These are phyloP conservation scores for Melanostoma scalare DNA, from an alignment of 2,888 invertebrate genomes.

Conservation along the genomic window DNA sequence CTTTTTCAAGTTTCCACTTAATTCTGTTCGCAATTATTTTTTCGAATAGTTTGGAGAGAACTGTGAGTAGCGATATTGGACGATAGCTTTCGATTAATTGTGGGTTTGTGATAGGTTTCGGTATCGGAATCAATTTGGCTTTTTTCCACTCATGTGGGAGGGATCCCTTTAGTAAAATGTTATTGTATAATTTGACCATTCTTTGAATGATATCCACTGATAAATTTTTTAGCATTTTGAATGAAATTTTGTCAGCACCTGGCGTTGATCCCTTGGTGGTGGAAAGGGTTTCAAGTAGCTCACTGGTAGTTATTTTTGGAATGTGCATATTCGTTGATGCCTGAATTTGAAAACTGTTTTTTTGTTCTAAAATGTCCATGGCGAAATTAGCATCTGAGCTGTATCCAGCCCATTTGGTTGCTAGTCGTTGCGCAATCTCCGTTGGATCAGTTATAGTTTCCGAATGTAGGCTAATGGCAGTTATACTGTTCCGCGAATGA, in stretches of 20 bases:
- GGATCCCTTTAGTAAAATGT: too few relatives aligned
- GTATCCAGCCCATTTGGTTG: conserved; percentile 8
- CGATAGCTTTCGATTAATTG: neutral
- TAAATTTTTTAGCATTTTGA: neutral
- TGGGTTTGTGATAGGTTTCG: neutral
- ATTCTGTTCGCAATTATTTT: conserved; percentile 21
- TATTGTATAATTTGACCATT: neutral
- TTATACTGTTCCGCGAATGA: neutral
- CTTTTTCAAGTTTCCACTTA: neutral
- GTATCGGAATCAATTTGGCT: neutral
- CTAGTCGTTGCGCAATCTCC: neutral
- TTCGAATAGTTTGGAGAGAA: conserved; percentile 23
- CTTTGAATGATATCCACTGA: neutral
- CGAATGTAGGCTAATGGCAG: neutral
- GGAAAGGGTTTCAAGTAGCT: too few relatives aligned
- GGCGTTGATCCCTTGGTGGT: neutral
- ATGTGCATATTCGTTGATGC: too few relatives aligned
- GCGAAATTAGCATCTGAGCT: conserved; percentile 1
- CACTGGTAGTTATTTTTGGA: too few relatives aligned
- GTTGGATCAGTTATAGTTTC: neutral
- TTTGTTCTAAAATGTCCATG: too few relatives aligned
- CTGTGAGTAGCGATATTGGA: conserved; percentile 6
- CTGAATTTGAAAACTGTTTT: too few relatives aligned
- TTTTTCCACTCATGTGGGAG: neutral
- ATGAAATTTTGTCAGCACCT: neutral